These are phyloP conservation scores for Drosophila teissieri DNA, from an alignment of 1,140 invertebrate species.

Conservation along the genomic window DNA sequence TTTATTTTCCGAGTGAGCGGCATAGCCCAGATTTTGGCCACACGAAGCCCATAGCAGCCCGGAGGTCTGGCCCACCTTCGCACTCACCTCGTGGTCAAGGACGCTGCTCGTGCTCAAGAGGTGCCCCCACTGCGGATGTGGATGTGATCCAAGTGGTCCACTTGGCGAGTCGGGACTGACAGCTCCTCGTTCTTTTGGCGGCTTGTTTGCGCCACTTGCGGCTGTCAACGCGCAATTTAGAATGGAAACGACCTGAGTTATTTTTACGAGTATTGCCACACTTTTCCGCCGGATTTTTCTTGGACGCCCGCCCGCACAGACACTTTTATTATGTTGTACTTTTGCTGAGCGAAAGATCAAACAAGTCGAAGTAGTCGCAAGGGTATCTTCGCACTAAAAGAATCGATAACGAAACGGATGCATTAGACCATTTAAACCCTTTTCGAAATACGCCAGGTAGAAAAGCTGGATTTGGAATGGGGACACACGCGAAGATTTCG, in stretches of 20 bases:
- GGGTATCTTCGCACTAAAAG: conserved; percentile 55
- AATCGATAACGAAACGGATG: conserved; percentile 77
- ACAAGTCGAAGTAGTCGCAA: conserved; percentile 56
- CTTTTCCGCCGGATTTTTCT: conserved; percentile 32
- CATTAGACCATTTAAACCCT: conserved; percentile 70
- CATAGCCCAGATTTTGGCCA: conserved; percentile 26
- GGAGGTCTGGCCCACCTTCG: conserved; percentile 52
- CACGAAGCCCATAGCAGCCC: conserved; percentile 10
- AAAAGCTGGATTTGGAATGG: conserved; percentile 29
- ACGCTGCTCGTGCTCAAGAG: conserved; percentile 56
- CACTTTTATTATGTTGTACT: conserved; percentile 23
- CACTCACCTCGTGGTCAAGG: conserved; percentile 77
- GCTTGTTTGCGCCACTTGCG: conserved; percentile 56
- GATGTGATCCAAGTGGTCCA: conserved; percentile 23
- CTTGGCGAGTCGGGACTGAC: conserved; percentile 38
- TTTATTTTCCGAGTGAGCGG: conserved; percentile 7
- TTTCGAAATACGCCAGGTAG: conserved; percentile 56
- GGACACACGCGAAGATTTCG: conserved; percentile 67
- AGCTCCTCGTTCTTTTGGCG: conserved; percentile 42
- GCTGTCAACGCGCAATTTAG: conserved; percentile 70
- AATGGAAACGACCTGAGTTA: conserved; percentile 71
- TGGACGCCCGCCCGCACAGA: conserved; percentile 32
- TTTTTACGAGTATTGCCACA: conserved; percentile 69
- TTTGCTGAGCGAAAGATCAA: conserved; percentile 59
- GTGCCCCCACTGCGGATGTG: conserved; percentile 33